phyloP scores from a whole-genome alignment of 2,797 vertebrate genomes.

The Carcharodon carcharias region DNA sequence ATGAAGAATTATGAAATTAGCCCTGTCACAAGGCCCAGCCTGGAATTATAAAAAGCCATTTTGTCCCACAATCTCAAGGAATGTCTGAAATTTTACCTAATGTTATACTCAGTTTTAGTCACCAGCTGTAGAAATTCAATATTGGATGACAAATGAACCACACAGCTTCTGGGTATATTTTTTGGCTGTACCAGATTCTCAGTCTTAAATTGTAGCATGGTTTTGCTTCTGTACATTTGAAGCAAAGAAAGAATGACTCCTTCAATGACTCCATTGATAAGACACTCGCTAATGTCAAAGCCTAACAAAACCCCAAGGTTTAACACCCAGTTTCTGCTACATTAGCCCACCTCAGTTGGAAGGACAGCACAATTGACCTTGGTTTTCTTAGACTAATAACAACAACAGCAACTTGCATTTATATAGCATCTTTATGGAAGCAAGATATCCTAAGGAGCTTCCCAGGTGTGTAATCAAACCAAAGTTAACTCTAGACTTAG shows the following conservation, averaged over 20 bases:
- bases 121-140: not conserved
- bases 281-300: not conserved
- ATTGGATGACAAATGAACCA: not conserved
- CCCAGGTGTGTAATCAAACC: not conserved
- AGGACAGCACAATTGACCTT: not conserved
- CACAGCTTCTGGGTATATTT: not conserved
- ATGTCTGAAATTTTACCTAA: not conserved
- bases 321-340: not conserved
- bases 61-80: not conserved
- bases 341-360: not conserved
- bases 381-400: not conserved
- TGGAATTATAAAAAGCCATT: not conserved
- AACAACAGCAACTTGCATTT: not conserved
- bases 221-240: not conserved
- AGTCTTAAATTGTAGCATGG: not conserved
- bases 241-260: not conserved
- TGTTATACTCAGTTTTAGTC: not conserved
- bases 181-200: not conserved
- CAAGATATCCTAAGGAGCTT: not conserved
- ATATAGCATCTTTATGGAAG: not conserved
- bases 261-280: not conserved
- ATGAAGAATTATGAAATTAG: not conserved
- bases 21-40: not conserved
- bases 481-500: no score
- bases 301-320: not conserved